Conservation (phyloP, 2,888 invertebrate genomes). For the Furcula furcula region DNA sequence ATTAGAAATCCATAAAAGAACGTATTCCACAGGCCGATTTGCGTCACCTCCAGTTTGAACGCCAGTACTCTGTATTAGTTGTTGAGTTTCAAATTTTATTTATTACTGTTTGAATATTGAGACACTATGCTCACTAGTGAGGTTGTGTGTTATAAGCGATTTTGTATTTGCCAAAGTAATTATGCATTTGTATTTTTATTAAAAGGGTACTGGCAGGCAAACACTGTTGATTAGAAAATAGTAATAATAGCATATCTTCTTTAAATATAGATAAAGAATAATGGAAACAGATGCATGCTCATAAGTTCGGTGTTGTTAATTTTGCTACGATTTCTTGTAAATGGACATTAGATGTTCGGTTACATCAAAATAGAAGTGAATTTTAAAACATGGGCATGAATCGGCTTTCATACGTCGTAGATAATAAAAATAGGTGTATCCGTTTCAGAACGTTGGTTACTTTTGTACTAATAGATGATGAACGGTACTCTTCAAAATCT, state of each 20-base stretch:
- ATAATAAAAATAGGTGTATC: constrained; percentile 64
- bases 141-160: constrained; percentile 47
- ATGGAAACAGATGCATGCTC: constrained; percentile 69
- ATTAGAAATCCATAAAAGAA: constrained; percentile 57
- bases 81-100: constrained; percentile 49
- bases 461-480: constrained; percentile 66
- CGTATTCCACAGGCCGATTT: constrained; percentile 47
- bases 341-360: constrained; percentile 24
- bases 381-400: constrained; percentile 57
- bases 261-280: constrained; percentile 41
- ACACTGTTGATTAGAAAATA: constrained; percentile 42
- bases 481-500: constrained; percentile 76
- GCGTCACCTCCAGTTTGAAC: constrained; percentile 39
- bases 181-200: constrained; percentile 68
- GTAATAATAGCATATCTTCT: constrained; percentile 56
- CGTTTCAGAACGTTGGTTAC: constrained; percentile 67
- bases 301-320: constrained; percentile 17
- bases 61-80: constrained; percentile 55
- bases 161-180: constrained; percentile 70
- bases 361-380: constrained; percentile 15
- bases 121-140: constrained; percentile 33
- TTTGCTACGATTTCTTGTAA: constrained; percentile 7
- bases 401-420: constrained; percentile 59
- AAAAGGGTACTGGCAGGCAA: constrained; percentile 58
- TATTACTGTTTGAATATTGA: constrained; percentile 46